Conservation (phyloP, 2,888 invertebrate species). For the Drosophila borealis region DNA sequence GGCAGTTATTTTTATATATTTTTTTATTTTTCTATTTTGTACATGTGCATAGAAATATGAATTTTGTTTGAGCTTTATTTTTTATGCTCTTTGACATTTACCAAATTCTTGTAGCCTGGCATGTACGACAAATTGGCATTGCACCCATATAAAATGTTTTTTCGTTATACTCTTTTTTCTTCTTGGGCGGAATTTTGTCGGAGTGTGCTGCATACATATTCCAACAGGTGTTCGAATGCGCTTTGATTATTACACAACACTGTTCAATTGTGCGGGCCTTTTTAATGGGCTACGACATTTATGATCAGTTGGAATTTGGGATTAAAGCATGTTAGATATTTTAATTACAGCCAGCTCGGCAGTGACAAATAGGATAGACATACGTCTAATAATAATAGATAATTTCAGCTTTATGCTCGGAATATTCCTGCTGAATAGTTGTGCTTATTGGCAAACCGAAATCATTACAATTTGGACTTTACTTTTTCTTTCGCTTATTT, state of each 20-base stretch:
- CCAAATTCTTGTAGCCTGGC: slow-evolving; percentile 42
- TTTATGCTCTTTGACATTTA: slow-evolving; percentile 40
- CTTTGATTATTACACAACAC: slow-evolving; percentile 36
- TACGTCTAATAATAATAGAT: too few species aligned
- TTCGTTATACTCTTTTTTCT: not conserved
- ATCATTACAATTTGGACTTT: too few species aligned
- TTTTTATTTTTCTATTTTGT: slow-evolving; percentile 10
- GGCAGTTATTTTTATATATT: not conserved
- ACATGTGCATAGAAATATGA: slow-evolving; percentile 41
- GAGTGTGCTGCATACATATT: not conserved
- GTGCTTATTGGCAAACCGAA: not conserved
- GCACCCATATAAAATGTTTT: slow-evolving; percentile 27
- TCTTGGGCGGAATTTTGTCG: not conserved
- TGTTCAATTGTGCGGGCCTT: slow-evolving; percentile 22
- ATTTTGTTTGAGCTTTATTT: slow-evolving; percentile 30
- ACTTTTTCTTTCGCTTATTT: too few species aligned
- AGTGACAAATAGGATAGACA: too few species aligned
- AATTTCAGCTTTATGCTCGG: too few species aligned
- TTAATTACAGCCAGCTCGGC: not conserved
- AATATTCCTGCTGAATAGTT: not conserved
- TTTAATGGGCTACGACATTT: slow-evolving; percentile 27
- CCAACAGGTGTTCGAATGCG: slow-evolving; percentile 48
- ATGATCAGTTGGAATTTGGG: not conserved
- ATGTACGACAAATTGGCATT: slow-evolving; percentile 54
- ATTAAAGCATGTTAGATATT: not conserved